These are phyloP conservation scores for Cosmopolites sordidus DNA, from an alignment of 2,888 invertebrate genomes.

Conservation along the genomic window DNA sequence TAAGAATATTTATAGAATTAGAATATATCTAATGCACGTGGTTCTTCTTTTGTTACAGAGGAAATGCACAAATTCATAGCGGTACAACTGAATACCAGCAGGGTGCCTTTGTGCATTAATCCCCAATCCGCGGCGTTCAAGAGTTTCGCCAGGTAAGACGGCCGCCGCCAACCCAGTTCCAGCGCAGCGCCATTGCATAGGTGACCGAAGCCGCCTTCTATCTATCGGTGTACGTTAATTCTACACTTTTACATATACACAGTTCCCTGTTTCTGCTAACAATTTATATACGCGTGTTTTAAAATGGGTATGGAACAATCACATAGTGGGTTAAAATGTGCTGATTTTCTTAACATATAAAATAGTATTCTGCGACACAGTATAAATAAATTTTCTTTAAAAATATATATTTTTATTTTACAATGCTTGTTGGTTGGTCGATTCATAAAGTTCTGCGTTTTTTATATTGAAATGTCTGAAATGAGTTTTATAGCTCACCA, in stretches of 20 bases:
- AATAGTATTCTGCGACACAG: too few relatives aligned
- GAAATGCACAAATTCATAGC: conserved; percentile 99
- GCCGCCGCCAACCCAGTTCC: conserved; percentile 44
- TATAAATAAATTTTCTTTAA: too few relatives aligned
- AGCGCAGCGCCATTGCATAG: conserved; percentile 53
- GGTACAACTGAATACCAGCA: conserved; percentile 90
- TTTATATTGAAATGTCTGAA: too few relatives aligned
- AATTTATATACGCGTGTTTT: neutral
- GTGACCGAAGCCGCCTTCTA: conserved; percentile 38
- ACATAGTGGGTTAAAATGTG: too few relatives aligned
- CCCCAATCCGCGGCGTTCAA: conserved; percentile 99
- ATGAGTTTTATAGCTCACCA: too few relatives aligned
- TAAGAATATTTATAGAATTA: too few relatives aligned
- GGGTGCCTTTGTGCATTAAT: conserved; percentile 98
- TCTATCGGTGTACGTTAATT: conserved; percentile 16
- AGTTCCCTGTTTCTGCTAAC: neutral
- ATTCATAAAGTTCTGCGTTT: too few relatives aligned
- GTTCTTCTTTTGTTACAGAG: conserved; percentile 60
- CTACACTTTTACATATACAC: neutral
- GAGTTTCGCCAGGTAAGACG: conserved; percentile 98
- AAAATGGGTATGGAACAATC: too few relatives aligned
- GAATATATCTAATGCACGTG: too few relatives aligned
- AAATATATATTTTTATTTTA: too few relatives aligned
- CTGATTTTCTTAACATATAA: too few relatives aligned
- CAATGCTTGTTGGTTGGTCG: too few relatives aligned